Evolutionary conservation across 2,113 vertebrate species (phyloP).

Genomic region (Urocitellus parryii): DNA sequence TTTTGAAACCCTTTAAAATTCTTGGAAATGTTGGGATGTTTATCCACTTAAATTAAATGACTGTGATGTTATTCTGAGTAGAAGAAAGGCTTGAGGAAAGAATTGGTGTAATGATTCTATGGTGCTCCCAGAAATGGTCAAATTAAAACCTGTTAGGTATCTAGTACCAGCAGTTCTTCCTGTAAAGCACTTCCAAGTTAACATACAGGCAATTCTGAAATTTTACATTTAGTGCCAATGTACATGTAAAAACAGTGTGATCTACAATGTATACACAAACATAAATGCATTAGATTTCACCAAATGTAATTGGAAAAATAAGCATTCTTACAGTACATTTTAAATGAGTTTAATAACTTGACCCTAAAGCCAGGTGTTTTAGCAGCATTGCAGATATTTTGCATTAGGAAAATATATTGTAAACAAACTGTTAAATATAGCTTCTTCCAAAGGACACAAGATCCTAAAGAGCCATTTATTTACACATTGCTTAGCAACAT

Average conservation of each 20-base stretch:
- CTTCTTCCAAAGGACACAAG: slow-evolving; percentile 47
- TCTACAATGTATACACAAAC: background rate
- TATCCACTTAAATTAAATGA: background rate
- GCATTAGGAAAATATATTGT: slow-evolving; percentile 78
- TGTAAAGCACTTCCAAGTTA: background rate
- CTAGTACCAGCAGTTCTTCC: background rate
- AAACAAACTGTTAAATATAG: slow-evolving; percentile 79
- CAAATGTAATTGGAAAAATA: background rate
- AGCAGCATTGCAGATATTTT: slow-evolving; percentile 66
- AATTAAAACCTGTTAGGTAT: background rate
- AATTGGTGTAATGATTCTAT: background rate
- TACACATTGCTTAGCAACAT: slow-evolving; percentile 79
- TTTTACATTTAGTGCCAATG: background rate
- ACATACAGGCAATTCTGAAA: background rate
- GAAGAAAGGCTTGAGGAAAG: background rate
- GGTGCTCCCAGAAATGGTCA: background rate
- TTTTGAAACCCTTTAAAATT: background rate
- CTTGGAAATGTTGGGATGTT: background rate
- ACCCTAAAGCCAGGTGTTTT: slow-evolving; percentile 71
- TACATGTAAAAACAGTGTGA: background rate
- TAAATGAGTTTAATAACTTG: slow-evolving; percentile 49
- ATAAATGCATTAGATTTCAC: background rate
- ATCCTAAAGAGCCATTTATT: slow-evolving; percentile 65
- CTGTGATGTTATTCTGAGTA: background rate
- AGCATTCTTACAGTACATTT: slow-evolving; percentile 42